phyloP scores from a whole-genome alignment of 2,888 invertebrate species.

The Orchestes rusci region DNA sequence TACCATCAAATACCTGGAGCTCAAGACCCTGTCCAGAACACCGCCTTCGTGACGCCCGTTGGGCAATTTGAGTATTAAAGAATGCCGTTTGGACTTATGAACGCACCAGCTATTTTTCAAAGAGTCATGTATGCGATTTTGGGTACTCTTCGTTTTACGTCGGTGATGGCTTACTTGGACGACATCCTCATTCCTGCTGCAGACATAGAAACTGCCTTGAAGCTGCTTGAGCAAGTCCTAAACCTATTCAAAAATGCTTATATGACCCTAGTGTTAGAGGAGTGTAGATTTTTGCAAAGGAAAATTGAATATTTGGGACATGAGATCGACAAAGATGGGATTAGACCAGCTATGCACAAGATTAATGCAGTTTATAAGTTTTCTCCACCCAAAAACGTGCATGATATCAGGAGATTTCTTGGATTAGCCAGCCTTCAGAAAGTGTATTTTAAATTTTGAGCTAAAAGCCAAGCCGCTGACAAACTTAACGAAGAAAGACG shows the following conservation, averaged over 20 bases:
- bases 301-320: not conserved
- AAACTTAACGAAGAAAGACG: not conserved
- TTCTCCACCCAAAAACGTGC: not conserved
- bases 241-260: slow-evolving; percentile 1
- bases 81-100: slow-evolving; percentile 18
- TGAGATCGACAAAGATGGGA: not conserved
- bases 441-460: not conserved
- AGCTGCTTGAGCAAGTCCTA: slow-evolving; percentile 6
- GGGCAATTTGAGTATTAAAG: slow-evolving; percentile 21
- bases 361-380: not conserved
- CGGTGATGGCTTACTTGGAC: slow-evolving; percentile 15
- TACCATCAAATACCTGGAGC: slow-evolving; percentile 19
- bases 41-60: slow-evolving; percentile 23
- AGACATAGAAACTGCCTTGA: slow-evolving; percentile 17
- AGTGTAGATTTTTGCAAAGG: slow-evolving; percentile 1
- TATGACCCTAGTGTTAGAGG: not conserved
- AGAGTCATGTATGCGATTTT: slow-evolving; percentile 5
- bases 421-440: slow-evolving; percentile 8
- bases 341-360: not conserved
- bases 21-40: slow-evolving; percentile 14
- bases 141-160: slow-evolving; percentile 3
- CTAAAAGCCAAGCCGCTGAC: not conserved
- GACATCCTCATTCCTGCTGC: slow-evolving; percentile 19
- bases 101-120: slow-evolving; percentile 15
- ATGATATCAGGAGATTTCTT: slow-evolving; percentile 2